These are phyloP conservation scores for Esox lucius DNA, from an alignment of 2,797 vertebrate genomes.

Conservation along the genomic window DNA sequence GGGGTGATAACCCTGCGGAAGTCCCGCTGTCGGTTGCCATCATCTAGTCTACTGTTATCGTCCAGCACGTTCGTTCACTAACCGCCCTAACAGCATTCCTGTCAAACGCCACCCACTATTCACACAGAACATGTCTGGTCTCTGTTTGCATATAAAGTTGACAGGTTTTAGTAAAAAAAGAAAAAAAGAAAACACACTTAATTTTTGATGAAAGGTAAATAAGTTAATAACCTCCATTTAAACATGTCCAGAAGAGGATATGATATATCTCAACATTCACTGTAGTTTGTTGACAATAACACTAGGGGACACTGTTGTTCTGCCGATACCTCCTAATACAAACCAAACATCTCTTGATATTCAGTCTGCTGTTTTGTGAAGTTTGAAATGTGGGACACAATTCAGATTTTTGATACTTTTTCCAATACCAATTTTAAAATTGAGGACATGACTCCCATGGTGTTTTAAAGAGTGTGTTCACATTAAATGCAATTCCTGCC, in stretches of 20 bases:
- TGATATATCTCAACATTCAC: neutral
- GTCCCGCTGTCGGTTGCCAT: neutral
- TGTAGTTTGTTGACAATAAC: conserved; percentile 4
- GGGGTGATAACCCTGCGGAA: neutral
- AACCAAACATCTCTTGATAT: neutral
- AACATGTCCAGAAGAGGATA: neutral
- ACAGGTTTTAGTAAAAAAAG: neutral
- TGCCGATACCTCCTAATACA: neutral
- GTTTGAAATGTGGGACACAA: neutral
- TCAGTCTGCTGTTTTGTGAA: neutral
- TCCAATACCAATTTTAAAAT: neutral
- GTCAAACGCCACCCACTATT: neutral
- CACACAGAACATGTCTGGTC: neutral
- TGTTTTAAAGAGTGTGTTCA: neutral
- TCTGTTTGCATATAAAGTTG: neutral
- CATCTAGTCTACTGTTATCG: neutral
- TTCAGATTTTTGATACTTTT: neutral
- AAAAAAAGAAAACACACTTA: too few species aligned
- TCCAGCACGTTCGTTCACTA: neutral
- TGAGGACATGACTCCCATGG: neutral
- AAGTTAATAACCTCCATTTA: neutral
- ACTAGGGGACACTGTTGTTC: conserved; percentile 31
- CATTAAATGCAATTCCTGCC: conserved; percentile 6
- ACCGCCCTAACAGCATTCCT: neutral
- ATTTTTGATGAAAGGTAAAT: neutral